These are phyloP conservation scores for Pelodytes ibericus DNA, from an alignment of 2,797 vertebrate species.

Conservation along the genomic window DNA sequence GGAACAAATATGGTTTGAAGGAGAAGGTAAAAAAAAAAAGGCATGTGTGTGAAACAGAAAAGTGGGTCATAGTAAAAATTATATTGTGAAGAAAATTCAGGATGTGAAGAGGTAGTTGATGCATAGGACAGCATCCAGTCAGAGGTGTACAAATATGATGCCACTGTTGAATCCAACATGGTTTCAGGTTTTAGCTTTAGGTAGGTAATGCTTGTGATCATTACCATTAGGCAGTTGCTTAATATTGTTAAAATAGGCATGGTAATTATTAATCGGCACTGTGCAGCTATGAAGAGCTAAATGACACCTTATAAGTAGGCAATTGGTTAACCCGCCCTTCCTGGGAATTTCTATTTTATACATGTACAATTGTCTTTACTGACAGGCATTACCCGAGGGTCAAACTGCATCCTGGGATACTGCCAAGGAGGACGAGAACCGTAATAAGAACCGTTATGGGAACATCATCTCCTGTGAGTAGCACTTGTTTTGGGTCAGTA, in stretches of 20 bases:
- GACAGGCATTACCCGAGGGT: slow-evolving; percentile 89
- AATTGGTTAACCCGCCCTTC: too few relatives aligned
- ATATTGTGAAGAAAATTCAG: neutral
- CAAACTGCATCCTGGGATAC: slow-evolving; percentile 97
- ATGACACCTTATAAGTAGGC: too few relatives aligned
- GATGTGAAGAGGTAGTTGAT: neutral
- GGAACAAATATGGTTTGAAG: neutral
- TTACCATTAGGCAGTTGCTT: too few relatives aligned
- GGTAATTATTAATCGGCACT: too few relatives aligned
- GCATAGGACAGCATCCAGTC: neutral
- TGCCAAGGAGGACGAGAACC: slow-evolving; percentile 96
- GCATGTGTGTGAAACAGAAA: too few relatives aligned
- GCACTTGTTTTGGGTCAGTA: neutral
- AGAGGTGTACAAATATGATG: too few relatives aligned
- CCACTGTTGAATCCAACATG: too few relatives aligned
- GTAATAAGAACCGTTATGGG: slow-evolving; percentile 96
- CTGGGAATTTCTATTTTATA: too few relatives aligned
- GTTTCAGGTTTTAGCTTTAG: too few relatives aligned
- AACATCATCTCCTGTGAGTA: slow-evolving; percentile 99
- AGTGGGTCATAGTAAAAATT: neutral
- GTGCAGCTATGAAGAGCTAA: too few relatives aligned
- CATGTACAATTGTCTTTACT: neutral
- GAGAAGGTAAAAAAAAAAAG: neutral
- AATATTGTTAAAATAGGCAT: too few relatives aligned
- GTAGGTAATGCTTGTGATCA: too few relatives aligned